A percentile compares a stretch with the other conserved stretches of the same genome.
Evolutionary conservation across 2,797 vertebrate genomes (phyloP).

Genomic region (Remorina albescens): DNA sequence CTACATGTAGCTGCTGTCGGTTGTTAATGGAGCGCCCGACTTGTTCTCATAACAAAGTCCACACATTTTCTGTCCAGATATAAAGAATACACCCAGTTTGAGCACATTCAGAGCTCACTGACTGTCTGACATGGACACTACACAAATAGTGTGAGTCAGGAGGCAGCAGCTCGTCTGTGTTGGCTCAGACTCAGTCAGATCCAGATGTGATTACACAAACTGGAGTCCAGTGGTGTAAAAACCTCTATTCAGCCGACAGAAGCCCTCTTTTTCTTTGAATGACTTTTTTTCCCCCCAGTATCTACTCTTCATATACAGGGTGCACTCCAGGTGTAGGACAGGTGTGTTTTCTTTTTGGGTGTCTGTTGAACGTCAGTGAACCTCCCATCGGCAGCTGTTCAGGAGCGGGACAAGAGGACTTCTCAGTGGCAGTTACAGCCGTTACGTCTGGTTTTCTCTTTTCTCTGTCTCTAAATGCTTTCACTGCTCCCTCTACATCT

Average conservation of each 20-base stretch:
- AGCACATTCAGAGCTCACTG: too few species aligned
- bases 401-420: neutral
- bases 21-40: too few species aligned
- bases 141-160: neutral
- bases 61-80: neutral
- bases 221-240: neutral
- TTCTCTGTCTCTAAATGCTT: neutral
- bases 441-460: constrained; percentile 43
- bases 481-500: neutral
- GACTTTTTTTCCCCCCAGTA: too few species aligned
- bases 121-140: neutral
- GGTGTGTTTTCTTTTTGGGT: constrained; percentile 38
- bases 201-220: neutral
- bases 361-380: constrained; percentile 26
- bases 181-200: neutral
- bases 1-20: too few species aligned
- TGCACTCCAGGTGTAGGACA: neutral
- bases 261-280: too few species aligned
- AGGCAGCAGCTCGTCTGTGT: neutral
- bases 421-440: constrained; percentile 19
- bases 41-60: too few species aligned
- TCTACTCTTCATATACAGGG: neutral
- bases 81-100: neutral
- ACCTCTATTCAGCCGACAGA: too few species aligned
- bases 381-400: constrained; percentile 18